Conservation (phyloP, 2,888 invertebrate species). For the Cremastobaeus sp. region DNA sequence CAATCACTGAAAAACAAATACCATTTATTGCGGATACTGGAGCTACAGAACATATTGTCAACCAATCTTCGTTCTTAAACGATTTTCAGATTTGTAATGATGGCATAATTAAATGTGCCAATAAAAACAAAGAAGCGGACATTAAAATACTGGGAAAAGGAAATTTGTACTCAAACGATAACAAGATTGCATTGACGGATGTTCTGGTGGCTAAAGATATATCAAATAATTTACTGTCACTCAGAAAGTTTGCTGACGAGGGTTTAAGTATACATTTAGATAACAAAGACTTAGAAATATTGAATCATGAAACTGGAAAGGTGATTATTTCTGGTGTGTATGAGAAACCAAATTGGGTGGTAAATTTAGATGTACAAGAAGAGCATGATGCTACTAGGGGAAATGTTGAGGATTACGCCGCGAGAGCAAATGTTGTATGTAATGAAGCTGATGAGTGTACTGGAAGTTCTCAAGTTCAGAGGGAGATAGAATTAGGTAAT, state of each 20-base stretch:
- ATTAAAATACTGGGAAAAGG: background rate
- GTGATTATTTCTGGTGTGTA: background rate
- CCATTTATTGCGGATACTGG: background rate
- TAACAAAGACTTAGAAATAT: background rate
- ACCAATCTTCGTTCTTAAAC: background rate
- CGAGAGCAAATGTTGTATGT: too few relatives aligned
- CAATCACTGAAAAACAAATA: background rate
- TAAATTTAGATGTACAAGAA: too few relatives aligned
- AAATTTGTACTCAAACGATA: background rate
- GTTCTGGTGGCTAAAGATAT: background rate
- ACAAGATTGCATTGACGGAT: background rate
- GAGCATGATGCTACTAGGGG: too few relatives aligned
- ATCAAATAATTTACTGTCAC: background rate
- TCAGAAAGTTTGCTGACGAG: background rate
- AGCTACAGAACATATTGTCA: background rate
- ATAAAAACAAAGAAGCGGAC: background rate
- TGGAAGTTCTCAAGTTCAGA: too few relatives aligned
- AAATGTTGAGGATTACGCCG: too few relatives aligned
- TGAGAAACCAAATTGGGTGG: background rate
- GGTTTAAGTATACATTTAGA: conserved; percentile 2
- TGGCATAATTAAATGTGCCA: background rate
- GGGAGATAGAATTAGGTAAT: too few relatives aligned
- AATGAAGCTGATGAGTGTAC: too few relatives aligned
- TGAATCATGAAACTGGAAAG: background rate
- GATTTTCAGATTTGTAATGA: background rate